A percentile compares a stretch with the other conserved stretches of the same genome.
These are phyloP conservation scores for Prunella himalayana DNA, from an alignment of 2,113 vertebrate genomes.

Conservation along the genomic window DNA sequence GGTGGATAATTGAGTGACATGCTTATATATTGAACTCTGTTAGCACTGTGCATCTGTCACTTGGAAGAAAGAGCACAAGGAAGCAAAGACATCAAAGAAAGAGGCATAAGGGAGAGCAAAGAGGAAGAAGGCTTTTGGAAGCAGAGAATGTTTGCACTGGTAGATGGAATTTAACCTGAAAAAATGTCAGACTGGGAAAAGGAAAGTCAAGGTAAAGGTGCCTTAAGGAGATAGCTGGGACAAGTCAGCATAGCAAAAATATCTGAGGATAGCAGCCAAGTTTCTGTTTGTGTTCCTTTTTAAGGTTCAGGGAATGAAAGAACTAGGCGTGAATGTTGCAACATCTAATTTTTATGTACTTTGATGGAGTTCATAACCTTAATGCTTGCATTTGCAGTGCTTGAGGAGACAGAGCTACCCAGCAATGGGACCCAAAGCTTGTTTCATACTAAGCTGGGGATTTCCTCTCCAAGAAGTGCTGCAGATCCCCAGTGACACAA, in stretches of 20 bases:
- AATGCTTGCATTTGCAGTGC: not conserved
- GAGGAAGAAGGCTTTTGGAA: not conserved
- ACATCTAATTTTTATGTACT: constrained; percentile 1
- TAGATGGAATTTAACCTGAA: not conserved
- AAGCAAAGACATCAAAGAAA: not conserved
- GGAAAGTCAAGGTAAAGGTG: not conserved
- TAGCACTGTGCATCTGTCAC: not conserved
- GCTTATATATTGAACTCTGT: not conserved
- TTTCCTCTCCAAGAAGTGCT: not conserved
- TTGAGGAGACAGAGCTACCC: not conserved
- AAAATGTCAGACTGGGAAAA: not conserved
- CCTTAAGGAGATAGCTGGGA: not conserved
- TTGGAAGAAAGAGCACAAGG: not conserved
- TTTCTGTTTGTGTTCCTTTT: constrained; percentile 35
- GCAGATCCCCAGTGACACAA: not conserved
- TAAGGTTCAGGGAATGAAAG: not conserved
- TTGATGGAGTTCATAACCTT: constrained; percentile 2
- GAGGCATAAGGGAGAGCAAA: not conserved
- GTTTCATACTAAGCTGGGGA: not conserved
- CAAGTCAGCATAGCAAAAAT: not conserved
- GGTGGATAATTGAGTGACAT: not conserved
- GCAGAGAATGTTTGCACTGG: not conserved
- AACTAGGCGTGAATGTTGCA: not conserved
- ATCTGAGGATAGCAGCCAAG: not conserved
- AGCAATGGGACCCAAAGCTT: not conserved